Conservation (phyloP, 2,113 vertebrate genomes). For the Ciconia maguari region DNA sequence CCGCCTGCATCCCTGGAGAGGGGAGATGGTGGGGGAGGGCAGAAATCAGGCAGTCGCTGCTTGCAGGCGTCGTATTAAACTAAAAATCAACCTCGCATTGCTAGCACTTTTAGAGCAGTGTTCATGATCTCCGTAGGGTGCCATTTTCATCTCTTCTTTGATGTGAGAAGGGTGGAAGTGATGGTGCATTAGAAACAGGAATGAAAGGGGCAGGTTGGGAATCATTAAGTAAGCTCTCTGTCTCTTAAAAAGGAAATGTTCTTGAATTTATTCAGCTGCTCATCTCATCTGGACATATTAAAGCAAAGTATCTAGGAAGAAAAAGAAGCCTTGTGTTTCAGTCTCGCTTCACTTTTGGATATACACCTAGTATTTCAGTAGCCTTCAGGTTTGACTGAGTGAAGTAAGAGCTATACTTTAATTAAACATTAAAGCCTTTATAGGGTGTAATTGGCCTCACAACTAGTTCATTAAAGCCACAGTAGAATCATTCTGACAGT, state of each 20-base stretch:
- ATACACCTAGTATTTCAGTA: neutral
- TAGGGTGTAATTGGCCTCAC: constrained; percentile 3
- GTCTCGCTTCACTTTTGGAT: neutral
- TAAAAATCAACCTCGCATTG: constrained; percentile 27
- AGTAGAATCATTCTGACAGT: constrained; percentile 18
- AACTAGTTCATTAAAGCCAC: constrained; percentile 33
- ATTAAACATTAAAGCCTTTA: constrained; percentile 42
- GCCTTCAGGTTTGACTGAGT: neutral
- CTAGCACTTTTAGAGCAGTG: neutral
- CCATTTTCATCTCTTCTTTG: constrained; percentile 40
- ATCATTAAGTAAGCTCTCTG: neutral
- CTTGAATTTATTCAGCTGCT: neutral
- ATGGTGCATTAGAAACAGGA: constrained; percentile 24
- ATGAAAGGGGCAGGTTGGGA: constrained; percentile 16
- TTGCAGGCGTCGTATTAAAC: neutral
- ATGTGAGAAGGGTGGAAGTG: constrained; percentile 12
- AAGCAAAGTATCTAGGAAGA: neutral
- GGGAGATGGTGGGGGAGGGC: neutral
- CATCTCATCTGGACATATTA: neutral
- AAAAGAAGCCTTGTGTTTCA: neutral
- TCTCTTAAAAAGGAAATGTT: constrained; percentile 22
- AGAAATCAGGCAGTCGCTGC: constrained; percentile 6
- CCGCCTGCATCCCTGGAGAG: neutral
- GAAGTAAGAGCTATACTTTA: constrained; percentile 3
- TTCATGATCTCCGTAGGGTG: neutral